These are phyloP conservation scores for Spisula subtruncata DNA, from an alignment of 2,888 invertebrate species.

Conservation along the genomic window DNA sequence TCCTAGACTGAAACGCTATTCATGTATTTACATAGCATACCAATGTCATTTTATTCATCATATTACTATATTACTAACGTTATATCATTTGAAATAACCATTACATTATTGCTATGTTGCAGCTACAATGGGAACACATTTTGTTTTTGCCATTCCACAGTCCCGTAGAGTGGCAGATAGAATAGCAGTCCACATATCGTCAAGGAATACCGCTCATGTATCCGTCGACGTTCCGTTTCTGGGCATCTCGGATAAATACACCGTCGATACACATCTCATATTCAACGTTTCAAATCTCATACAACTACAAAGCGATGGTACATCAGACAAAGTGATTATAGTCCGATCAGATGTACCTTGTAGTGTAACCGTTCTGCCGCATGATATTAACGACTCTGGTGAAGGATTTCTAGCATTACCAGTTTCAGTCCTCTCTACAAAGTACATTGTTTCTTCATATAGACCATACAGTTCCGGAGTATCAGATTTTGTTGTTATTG, in stretches of 20 bases:
- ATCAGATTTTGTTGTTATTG: conserved; percentile 5
- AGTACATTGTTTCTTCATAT: conserved; percentile 21
- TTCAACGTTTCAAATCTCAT: conserved; percentile 31
- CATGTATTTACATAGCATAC: not conserved
- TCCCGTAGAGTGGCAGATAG: not conserved
- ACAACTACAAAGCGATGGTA: not conserved
- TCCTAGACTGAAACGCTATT: not conserved
- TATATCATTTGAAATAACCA: not conserved
- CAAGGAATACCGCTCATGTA: not conserved
- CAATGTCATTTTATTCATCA: too few species aligned
- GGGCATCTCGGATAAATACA: not conserved
- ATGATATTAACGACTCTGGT: not conserved
- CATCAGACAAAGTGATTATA: not conserved
- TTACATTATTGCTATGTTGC: not conserved
- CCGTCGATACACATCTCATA: not conserved
- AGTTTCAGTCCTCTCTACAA: not conserved
- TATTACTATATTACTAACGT: not conserved
- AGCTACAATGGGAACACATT: conserved; percentile 34
- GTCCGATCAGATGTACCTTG: conserved; percentile 21
- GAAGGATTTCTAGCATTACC: conserved; percentile 32
- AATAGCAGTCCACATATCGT: conserved; percentile 33
- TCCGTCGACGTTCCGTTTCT: not conserved
- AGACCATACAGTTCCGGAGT: not conserved
- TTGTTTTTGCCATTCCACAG: conserved; percentile 30
- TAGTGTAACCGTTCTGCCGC: conserved; percentile 12